Evolutionary conservation across 2,888 invertebrate genomes (phyloP), one percentile per base, ranked within the genome.

Genomic region (Spialia ferax): DNA sequence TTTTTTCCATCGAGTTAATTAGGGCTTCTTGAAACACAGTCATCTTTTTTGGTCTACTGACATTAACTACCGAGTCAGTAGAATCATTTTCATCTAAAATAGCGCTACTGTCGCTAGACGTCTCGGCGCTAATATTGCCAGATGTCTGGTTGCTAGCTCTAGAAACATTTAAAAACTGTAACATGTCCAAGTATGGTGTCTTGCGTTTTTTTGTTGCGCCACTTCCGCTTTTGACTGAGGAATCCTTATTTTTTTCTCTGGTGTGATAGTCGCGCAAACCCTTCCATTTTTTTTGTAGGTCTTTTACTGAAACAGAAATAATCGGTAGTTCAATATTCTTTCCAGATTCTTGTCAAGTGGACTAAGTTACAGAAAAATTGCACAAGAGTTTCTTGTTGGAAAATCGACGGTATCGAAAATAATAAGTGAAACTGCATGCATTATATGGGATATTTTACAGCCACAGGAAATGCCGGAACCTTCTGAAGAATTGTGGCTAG

Each of bases 211-310:
- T 74, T 70, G 69, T 10, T 63, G 69, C 64, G 15, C 65, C 68
- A 70, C 70, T 70, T 68, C 72, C 67, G 54, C 68, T 72, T 69
- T 74, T 71, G 67, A 69, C 35, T 55, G 55, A 57, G 62, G 61
- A 70, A 55, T 72, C 73, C 54, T 77, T 79, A 56, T 74, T 71
- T 71, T 74, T 74, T 68, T 78, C 76, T 73, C 79, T 71, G n/a
- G 70, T 71, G 63, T 74, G 72, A 69, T 78, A 77, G 70, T 79
- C 79, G 11, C 79, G 74, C n/a, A 79, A 69, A 56, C 77, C 75
- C 61, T 79, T 45, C 45, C 45, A 45, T 35, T 79, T 75, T 79
- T 80, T 68, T 77, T 79, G 72, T 68, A 80, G 67, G 50, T 78
- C 74, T 73, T 73, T 68, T 63, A 78, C 79, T 79, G 79, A 70